phyloP scores from a whole-genome alignment of 2,113 vertebrate genomes.

The Montifringilla adamsi region DNA sequence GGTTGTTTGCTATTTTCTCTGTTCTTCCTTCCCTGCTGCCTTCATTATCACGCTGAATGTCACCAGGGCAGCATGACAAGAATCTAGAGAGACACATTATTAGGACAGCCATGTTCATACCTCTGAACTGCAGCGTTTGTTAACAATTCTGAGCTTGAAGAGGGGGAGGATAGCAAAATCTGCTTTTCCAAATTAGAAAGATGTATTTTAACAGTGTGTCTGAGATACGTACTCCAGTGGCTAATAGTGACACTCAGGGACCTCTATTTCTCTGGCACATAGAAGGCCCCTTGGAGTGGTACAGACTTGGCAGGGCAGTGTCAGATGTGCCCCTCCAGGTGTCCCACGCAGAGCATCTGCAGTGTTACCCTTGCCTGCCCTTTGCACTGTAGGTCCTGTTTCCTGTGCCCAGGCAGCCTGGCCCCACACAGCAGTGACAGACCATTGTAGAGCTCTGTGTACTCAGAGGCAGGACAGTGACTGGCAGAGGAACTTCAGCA shows the following conservation, averaged over 20 bases:
- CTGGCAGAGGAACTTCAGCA: background rate
- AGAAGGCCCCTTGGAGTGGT: background rate
- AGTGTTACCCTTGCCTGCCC: background rate
- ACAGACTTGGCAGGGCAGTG: background rate
- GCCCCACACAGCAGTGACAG: background rate
- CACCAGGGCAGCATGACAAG: conserved; percentile 57
- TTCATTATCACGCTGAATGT: conserved; percentile 52
- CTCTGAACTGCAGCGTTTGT: conserved; percentile 17
- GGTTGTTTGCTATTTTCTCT: conserved; percentile 60
- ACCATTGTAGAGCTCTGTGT: background rate
- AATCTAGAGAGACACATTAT: conserved; percentile 66
- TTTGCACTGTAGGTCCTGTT: background rate
- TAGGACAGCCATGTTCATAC: conserved; percentile 49
- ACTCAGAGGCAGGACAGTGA: accelerated
- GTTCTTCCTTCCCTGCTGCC: conserved; percentile 45
- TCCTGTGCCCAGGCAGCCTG: background rate
- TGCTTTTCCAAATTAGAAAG: background rate
- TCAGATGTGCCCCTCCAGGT: background rate
- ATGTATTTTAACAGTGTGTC: background rate
- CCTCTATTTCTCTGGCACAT: background rate
- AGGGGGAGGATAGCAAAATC: background rate
- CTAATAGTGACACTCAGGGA: background rate
- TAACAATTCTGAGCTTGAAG: conserved; percentile 28
- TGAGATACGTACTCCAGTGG: background rate
- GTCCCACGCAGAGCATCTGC: no score